Conservation (phyloP, 2,113 vertebrate genomes). For the Xiphophorus couchianus region DNA sequence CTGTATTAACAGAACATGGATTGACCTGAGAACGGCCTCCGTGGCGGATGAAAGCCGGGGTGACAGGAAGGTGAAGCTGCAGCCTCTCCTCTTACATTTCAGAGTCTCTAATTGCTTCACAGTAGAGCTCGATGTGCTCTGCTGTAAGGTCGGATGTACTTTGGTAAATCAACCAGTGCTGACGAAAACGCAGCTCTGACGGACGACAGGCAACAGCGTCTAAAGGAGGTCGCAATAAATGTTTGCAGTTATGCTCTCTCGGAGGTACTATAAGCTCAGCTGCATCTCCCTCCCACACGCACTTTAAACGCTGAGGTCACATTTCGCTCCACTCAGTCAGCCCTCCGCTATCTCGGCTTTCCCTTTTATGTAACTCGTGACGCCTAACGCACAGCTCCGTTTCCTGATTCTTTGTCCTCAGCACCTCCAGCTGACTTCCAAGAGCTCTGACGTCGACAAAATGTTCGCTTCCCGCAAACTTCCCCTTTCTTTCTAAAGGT, state of each 20-base stretch:
- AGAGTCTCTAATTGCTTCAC: constrained; percentile 20
- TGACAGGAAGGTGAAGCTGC: neutral
- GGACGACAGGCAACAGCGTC: neutral
- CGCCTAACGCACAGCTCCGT: neutral
- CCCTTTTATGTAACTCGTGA: constrained; percentile 39
- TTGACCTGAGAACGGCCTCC: neutral
- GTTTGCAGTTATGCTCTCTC: neutral
- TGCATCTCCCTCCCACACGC: constrained; percentile 33
- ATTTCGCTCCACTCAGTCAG: constrained; percentile 33
- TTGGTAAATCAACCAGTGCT: neutral
- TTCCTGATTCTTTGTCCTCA: constrained; percentile 4
- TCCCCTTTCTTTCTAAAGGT: no score
- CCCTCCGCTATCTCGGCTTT: constrained; percentile 21
- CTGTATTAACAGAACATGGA: neutral
- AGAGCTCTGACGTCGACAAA: no score
- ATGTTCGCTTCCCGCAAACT: no score
- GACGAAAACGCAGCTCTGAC: neutral
- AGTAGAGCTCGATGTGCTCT: constrained; percentile 24
- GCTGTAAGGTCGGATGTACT: constrained; percentile 14
- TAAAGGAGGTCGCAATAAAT: neutral
- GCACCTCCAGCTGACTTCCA: neutral
- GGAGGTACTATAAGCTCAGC: constrained; percentile 7
- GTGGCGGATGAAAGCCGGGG: neutral
- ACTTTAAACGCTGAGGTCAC: constrained; percentile 31
- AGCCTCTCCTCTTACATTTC: constrained; percentile 14